Base-by-base conservation (phyloP, 1,140 invertebrate genomes). In the Rhyzopertha dominica region DNA sequence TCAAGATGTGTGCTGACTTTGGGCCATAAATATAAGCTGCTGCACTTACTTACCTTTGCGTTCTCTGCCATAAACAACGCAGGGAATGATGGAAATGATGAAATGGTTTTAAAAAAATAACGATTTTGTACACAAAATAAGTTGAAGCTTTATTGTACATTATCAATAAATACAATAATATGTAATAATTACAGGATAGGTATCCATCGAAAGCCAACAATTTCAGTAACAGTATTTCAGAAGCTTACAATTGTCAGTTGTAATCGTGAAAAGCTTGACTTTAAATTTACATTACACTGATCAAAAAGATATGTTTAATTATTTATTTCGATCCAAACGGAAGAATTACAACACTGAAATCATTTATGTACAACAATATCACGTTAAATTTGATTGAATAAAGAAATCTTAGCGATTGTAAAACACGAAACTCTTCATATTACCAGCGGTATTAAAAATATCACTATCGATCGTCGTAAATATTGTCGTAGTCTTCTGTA, bases 61-160 rank as follows among this genome's bases (percentile, higher is more conserved):
- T n/a, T n/a, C n/a, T n/a, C n/a, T n/a, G n/a, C n/a, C n/a, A n/a
- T n/a, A n/a, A n/a, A n/a, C n/a, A n/a, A n/a, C n/a, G n/a, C n/a
- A n/a, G n/a, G n/a, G n/a, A n/a, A n/a, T n/a, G n/a, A n/a, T n/a
- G n/a, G n/a, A n/a, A n/a, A n/a, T n/a, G n/a, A n/a, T n/a, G n/a
- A n/a, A n/a, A n/a, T n/a, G n/a, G n/a, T n/a, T n/a, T n/a, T n/a
- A 2, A 37, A 23, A 22, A 44, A 10, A 20, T 36, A 10, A 28
- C 26, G 20, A 10, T 26, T 45, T 50, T 39, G 46, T 67, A 67
- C 65, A 67, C 62, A 67, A 67, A 67, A 67, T 67, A 67, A 61
- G 55, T 54, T 59, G 43, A 66, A 67, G 65, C 65, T 67, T 67
- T 67, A 65, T 63, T 65, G 61, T 62, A 64, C 62, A 62, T 45